Percentiles rank a stretch among this genome's conserved stretches.
Conservation (phyloP, 2,113 vertebrate genomes). For the Brienomyrus brachyistius region DNA sequence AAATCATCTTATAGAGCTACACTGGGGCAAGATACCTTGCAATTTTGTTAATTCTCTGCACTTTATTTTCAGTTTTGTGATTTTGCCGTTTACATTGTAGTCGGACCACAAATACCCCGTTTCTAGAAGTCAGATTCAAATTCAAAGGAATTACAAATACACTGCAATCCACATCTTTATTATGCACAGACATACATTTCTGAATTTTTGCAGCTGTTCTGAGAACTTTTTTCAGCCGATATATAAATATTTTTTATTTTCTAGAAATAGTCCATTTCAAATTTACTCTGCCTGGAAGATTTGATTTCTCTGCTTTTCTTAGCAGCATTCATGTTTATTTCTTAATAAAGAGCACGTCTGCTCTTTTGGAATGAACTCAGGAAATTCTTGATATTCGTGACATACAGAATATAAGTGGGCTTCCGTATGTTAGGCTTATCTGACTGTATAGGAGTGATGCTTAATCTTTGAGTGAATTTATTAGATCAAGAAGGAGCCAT, state of each 20-base stretch:
- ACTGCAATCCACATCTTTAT: neutral
- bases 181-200: neutral
- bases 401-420: neutral
- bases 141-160: neutral
- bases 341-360: neutral
- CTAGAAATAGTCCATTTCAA: neutral
- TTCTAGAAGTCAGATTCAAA: neutral
- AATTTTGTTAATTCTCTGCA: neutral
- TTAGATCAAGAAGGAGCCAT: neutral
- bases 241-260: neutral
- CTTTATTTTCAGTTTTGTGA: neutral
- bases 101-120: neutral
- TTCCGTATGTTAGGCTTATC: neutral
- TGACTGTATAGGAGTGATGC: neutral
- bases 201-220: neutral
- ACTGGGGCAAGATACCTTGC: neutral
- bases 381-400: neutral
- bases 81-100: neutral
- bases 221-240: neutral
- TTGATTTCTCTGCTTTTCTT: neutral
- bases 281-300: neutral
- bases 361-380: neutral
- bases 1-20: neutral
- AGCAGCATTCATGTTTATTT: neutral
- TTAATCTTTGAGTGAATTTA: neutral